A percentile compares a stretch with the other conserved stretches of the same genome.
Evolutionary conservation across 1,140 invertebrate species (phyloP).

Genomic region (Drosophila hydei): DNA sequence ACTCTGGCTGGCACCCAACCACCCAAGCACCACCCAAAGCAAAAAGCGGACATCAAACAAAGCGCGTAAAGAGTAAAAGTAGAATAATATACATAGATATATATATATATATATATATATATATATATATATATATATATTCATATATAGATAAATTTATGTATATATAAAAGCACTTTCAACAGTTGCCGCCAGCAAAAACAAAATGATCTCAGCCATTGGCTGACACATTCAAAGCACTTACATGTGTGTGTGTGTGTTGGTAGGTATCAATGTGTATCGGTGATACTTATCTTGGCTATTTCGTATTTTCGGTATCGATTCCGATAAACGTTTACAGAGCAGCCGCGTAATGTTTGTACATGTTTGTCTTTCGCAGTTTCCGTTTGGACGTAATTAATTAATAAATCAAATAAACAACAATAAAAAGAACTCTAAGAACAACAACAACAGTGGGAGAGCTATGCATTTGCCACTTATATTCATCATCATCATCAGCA

Average conservation of each 20-base stretch:
- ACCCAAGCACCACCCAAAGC: slow-evolving; percentile 14
- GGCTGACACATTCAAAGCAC: slow-evolving; percentile 16
- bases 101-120: neutral
- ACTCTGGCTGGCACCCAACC: slow-evolving; percentile 3
- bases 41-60: slow-evolving; percentile 56
- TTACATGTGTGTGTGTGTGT: neutral
- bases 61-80: slow-evolving; percentile 34
- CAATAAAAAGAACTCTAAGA: slow-evolving; percentile 52
- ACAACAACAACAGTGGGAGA: slow-evolving; percentile 37
- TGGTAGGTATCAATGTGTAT: slow-evolving; percentile 1
- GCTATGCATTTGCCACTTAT: slow-evolving; percentile 26
- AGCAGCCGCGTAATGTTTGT: slow-evolving; percentile 39
- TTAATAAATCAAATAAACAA: slow-evolving; percentile 76
- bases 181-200: slow-evolving; percentile 56
- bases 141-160: slow-evolving; percentile 1
- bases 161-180: slow-evolving; percentile 35
- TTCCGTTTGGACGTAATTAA: slow-evolving; percentile 74
- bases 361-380: slow-evolving; percentile 51
- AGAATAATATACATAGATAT: neutral
- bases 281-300: slow-evolving; percentile 56
- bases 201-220: slow-evolving; percentile 60
- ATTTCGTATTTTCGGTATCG: slow-evolving; percentile 64
- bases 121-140: neutral
- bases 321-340: slow-evolving; percentile 43
- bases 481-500: slow-evolving; percentile 61